Conservation (phyloP, 2,888 invertebrate genomes). For the Tenthredo mesomela region DNA sequence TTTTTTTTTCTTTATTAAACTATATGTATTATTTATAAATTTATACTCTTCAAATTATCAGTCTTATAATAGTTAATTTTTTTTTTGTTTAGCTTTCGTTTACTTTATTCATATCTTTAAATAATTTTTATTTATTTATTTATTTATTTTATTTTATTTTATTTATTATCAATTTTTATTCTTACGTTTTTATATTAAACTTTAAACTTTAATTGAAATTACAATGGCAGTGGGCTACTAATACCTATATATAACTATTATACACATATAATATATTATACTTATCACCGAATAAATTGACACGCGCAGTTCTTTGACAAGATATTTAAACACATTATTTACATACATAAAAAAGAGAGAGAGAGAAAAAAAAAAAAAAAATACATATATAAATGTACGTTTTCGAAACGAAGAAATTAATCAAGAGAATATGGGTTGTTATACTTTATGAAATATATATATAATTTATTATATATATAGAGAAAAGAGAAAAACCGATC, state of each 20-base stretch:
- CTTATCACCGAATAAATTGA: constrained; percentile 11
- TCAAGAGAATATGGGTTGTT: background rate
- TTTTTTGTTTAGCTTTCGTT: no score
- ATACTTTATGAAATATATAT: no score
- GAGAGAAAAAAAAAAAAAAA: background rate
- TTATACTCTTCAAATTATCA: background rate
- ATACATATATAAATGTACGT: background rate
- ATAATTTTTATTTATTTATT: background rate
- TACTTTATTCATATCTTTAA: no score
- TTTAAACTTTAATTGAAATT: constrained; percentile 11
- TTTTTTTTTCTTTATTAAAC: background rate
- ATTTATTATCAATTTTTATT: no score
- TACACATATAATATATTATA: background rate
- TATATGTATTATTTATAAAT: background rate
- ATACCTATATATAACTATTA: no score
- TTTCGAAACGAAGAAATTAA: no score
- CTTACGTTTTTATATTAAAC: background rate
- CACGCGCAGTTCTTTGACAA: background rate
- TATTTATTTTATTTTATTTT: background rate
- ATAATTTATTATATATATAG: background rate
- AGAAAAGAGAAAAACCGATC: background rate
- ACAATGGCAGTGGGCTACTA: background rate
- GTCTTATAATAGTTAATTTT: background rate
- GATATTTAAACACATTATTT: background rate
- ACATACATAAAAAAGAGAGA: background rate